These are phyloP conservation scores for Melanophora roralis DNA, from an alignment of 2,888 invertebrate species.

Conservation along the genomic window DNA sequence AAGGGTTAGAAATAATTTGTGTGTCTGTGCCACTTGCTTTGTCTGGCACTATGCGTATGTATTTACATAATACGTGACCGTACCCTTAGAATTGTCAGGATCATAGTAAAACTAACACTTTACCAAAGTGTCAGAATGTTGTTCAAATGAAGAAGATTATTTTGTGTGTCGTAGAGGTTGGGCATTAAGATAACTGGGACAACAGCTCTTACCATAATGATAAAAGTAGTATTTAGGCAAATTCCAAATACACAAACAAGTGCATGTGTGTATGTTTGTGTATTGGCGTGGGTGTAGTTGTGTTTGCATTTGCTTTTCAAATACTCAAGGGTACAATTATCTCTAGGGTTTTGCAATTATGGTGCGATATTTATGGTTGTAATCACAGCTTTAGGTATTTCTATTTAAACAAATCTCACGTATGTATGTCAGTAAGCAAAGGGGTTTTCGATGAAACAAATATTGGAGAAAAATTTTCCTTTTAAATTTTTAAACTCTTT, in stretches of 20 bases:
- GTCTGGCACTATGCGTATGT: neutral
- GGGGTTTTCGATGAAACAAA: too few species aligned
- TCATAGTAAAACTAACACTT: neutral
- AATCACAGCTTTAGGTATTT: conserved; percentile 30
- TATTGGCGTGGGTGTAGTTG: neutral
- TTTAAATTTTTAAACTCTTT: too few species aligned
- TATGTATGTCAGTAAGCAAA: too few species aligned
- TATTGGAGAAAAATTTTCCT: too few species aligned
- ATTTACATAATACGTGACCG: conserved; percentile 43
- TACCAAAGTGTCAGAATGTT: conserved; percentile 3
- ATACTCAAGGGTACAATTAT: conserved; percentile 61
- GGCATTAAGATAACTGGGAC: conserved; percentile 35
- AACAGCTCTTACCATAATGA: neutral
- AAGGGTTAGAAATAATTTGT: neutral
- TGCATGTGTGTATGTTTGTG: too few species aligned
- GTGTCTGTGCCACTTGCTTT: neutral
- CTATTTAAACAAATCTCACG: neutral
- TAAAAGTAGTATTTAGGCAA: neutral
- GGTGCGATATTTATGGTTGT: conserved; percentile 48
- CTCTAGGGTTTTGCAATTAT: conserved; percentile 63
- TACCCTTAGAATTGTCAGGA: conserved; percentile 33
- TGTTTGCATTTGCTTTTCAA: conserved; percentile 23
- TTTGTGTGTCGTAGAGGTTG: conserved; percentile 26
- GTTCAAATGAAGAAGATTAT: conserved; percentile 20
- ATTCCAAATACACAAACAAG: neutral